Base-by-base conservation (phyloP, 2,113 vertebrate species). In the Riparia riparia region DNA sequence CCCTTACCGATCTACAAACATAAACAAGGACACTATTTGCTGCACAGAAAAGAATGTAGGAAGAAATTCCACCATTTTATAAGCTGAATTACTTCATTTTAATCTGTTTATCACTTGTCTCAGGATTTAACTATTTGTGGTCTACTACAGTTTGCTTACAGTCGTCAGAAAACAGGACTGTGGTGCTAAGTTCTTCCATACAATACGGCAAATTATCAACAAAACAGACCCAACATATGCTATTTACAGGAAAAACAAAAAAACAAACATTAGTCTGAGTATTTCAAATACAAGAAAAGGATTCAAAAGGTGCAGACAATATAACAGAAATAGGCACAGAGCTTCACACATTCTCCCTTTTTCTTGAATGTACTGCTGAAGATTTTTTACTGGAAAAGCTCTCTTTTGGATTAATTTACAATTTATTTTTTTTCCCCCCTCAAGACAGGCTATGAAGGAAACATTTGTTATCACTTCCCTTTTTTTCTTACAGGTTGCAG, bases 41-140 rank as follows among this genome's bases (percentile, higher is more conserved):
- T 90, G n/a, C 14, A 72, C 29, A 82, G 81, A 90, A 73, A 84
- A 70, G 44, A 68, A 34, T 85, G 53, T 24, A 94, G 50, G 22
- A 51, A 53, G 63, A 51, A 64, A 32, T 61, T 73, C 28, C 45
- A 89, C 61, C 61, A 37, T 44, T 14, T 63, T 74, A 22, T 39
- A 49, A 73, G 0, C 12, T 72, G 34, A 91, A 89, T 86, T 87
- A 89, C 56, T 92, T 95, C 42, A 82, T 69, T 87, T 72, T 47
- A 94, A 44, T 95, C n/a, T 83, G 17, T 89, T 96, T 91, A 77
- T 63, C 24, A 44, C 28, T 91, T 74, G 34, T 65, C 47, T 70
- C 78, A n/a, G 12, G 83, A 51, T 84, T 95, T 76, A 54, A 25
- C 24, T 51, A 24, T 88, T 82, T 94, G 21, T 93, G 11, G 4